Evolutionary conservation across 2,797 vertebrate species (phyloP), one percentile per base, ranked within the genome.

Genomic region (Anolis apletophallus): DNA sequence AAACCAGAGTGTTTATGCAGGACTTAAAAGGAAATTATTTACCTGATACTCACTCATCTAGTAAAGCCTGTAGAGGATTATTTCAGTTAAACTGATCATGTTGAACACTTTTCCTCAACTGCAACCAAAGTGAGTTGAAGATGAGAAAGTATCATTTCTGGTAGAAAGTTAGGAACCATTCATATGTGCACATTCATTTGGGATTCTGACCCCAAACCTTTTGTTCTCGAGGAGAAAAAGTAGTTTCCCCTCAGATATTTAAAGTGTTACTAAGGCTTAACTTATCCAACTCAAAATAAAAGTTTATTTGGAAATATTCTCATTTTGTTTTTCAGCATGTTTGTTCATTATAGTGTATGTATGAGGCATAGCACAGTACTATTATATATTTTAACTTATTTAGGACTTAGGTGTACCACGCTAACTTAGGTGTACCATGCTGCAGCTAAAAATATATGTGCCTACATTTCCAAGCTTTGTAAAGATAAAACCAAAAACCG

Each of bases 281-380:
- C 0, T 16, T 0, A 2, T 72, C 71, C 73, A 46, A 67, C 76
- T 36, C 36, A 55, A 81, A 91, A 91, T 50, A 57, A 81, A 91
- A 91, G 55, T 84, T 84, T 86, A 69, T 11, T 91, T 91, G 89
- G 80, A 81, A 71, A 87, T 87, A 26, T 64, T 88, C 86, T 91
- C 64, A 90, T 82, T 87, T 80, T 81, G 64, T 86, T 81, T 78
- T 83, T 86, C 68, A 76, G 87, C 91, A 87, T 90, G 91, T 86
- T 86, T 87, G 6, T 81, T 85, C 88, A 23, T 92, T 36, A 0
- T 91, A 61, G 12, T 32, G 34, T 12, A 82, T 34, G 26, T 57
- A n/a, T 26, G 52, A 5, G 14, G 5, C 19, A 5, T 40, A 19
- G 26, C 9, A 29, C 61, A 64, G 26, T 64, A 29, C 61, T 64